Base-by-base conservation (phyloP, 2,113 vertebrate species). In the Lophius piscatorius region DNA sequence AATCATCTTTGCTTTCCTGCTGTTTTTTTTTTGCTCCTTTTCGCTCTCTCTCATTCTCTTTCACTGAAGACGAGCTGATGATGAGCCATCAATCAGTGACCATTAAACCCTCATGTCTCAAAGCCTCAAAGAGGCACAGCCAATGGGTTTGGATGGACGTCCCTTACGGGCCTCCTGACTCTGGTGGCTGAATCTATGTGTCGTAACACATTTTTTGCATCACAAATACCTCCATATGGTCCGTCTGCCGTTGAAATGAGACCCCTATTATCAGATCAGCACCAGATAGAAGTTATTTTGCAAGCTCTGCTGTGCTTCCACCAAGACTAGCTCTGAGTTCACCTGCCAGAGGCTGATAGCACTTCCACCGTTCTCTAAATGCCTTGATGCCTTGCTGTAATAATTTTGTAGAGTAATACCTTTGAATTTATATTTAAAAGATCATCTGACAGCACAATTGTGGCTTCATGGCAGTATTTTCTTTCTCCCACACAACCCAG, bases 401-500 rank as follows among this genome's bases (percentile, higher is more conserved):
- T 41, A 0, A 29, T 65, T 68, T 74, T 62, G n/a, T n/a, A n/a
- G n/a, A n/a, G n/a, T n/a, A n/a, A n/a, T n/a, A n/a, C n/a, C n/a
- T n/a, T n/a, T n/a, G n/a, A n/a, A n/a, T n/a, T n/a, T n/a, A n/a
- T 31, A 31, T 31, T 10, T 28, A 28, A 28, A 31, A 40, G 44
- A 21, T 57, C 5, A 34, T 38, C 56, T 76, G 40, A 65, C 34
- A 73, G 38, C 8, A 13, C 14, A 40, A 39, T 69, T 65, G 33
- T 76, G 49, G 46, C 59, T 74, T 82, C 40, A 82, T 70, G 24
- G 69, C 48, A 48, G 58, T 79, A 62, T 84, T 75, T 69, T 79
- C 36, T 87, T 47, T 90, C 23, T 82, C 46, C 73, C 45, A 54
- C 56, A 73, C 51, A 75, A 82, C 40, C 78, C 63, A 90, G 80